phyloP scores from a whole-genome alignment of 2,797 vertebrate species.

The Protonibea diacanthus region DNA sequence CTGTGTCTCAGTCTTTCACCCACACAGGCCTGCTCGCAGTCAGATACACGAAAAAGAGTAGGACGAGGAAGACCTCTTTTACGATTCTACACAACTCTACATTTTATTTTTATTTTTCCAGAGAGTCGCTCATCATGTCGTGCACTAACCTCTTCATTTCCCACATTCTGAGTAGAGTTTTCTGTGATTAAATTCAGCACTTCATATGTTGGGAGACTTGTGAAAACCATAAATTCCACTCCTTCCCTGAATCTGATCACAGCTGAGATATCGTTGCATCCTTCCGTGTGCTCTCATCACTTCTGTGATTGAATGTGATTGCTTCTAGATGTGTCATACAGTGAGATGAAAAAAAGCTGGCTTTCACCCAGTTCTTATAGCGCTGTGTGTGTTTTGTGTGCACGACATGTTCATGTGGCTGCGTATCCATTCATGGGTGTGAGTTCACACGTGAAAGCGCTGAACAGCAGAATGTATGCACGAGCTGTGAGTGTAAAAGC shows the following conservation, averaged over 20 bases:
- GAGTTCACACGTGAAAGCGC: conserved; percentile 28
- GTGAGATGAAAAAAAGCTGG: background rate
- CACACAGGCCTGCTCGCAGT: conserved; percentile 56
- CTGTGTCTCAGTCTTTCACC: conserved; percentile 58
- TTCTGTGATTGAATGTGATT: conserved; percentile 40
- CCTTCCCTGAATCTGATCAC: conserved; percentile 43
- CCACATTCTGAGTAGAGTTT: conserved; percentile 9
- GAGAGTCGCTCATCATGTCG: conserved; percentile 13
- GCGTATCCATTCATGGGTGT: conserved; percentile 2
- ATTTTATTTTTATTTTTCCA: conserved; percentile 29
- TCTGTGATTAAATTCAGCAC: conserved; percentile 36
- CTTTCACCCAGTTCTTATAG: conserved; percentile 23
- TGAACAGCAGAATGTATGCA: conserved; percentile 28
- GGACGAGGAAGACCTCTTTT: conserved; percentile 16
- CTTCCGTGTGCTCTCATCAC: conserved; percentile 31
- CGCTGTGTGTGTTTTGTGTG: background rate
- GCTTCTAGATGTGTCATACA: conserved; percentile 23
- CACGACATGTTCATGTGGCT: background rate
- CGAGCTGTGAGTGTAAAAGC: conserved; percentile 36
- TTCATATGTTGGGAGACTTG: conserved; percentile 35
- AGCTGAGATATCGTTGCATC: conserved; percentile 35
- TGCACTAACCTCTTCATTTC: conserved; percentile 19
- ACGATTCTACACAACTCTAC: background rate
- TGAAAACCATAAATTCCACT: conserved; percentile 35
- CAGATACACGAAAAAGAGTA: conserved; percentile 20